Evolutionary conservation across 2,888 invertebrate genomes (phyloP).

Genomic region (Odontocerum albicorne): DNA sequence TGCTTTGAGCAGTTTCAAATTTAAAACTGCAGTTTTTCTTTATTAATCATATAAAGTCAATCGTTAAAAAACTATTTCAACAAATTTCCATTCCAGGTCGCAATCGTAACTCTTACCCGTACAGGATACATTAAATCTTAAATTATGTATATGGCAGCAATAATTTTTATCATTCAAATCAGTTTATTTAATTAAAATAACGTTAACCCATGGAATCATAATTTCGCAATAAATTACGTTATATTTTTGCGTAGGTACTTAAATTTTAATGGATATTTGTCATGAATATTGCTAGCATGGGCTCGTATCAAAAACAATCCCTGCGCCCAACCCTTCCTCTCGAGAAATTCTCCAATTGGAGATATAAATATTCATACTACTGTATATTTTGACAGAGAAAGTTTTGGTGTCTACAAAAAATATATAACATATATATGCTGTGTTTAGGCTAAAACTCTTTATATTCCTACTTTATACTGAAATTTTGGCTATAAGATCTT

Average conservation of each 20-base stretch:
- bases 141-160: slow-evolving; percentile 12
- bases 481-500: too few species aligned
- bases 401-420: slow-evolving; percentile 23
- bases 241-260: slow-evolving; percentile 22
- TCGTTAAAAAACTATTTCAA: neutral
- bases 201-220: slow-evolving; percentile 15
- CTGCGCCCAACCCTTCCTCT: slow-evolving; percentile 22
- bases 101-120: slow-evolving; percentile 7
- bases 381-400: slow-evolving; percentile 27
- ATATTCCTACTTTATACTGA: too few species aligned
- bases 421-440: too few species aligned
- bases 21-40: neutral
- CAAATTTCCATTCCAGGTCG: slow-evolving; percentile 2
- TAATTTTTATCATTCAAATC: slow-evolving; percentile 23
- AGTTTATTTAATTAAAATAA: slow-evolving; percentile 24
- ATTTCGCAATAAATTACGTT: slow-evolving; percentile 12
- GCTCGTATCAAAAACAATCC: slow-evolving; percentile 17
- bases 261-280: slow-evolving; percentile 21
- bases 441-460: too few species aligned
- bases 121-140: slow-evolving; percentile 21
- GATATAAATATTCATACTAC: slow-evolving; percentile 31
- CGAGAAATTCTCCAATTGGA: slow-evolving; percentile 12
- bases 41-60: neutral
- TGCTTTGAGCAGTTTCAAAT: too few species aligned
- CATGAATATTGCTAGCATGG: slow-evolving; percentile 14